Base-by-base conservation (phyloP, 2,797 vertebrate genomes). In the Scomberomorus guttatus region DNA sequence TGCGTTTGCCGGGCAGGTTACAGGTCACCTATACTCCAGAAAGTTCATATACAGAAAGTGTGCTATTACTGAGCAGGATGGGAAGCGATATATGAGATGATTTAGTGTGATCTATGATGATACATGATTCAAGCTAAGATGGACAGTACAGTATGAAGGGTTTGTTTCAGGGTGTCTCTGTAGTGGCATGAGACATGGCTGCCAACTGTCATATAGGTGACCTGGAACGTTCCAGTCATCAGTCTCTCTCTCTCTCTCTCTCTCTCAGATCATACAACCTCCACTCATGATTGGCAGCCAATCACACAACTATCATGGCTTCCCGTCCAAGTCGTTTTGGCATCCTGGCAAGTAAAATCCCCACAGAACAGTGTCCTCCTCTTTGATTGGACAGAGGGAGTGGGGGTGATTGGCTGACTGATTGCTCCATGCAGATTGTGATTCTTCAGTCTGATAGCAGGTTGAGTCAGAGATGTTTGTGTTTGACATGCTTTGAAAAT, bases 341-440 rank as follows among this genome's bases (percentile, higher is more conserved):
- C 82, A 83, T 92, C 77, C 82, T 56, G 67, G 79, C 20, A 15
- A 62, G 56, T 51, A 37, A 78, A 58, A 34, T 54, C 70, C 68
- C 68, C 75, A 63, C 77, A 55, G 63, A 73, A 70, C 72, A 34
- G 42, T 1, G 51, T 79, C 77, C 56, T 88, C 84, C 60, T 79
- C 82, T 86, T 59, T 61, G 81, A 89, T 76, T 75, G 82, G 89
- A 82, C 61, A 71, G 84, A 81, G 82, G 73, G 78, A 71, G 73
- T 29, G 55, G 80, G 67, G 52, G 18, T 74, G 79, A 85, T 85
- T 72, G 84, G 76, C 68, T 75, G 85, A 88, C 73, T 86, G 91
- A 90, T 91, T 92, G 92, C 93, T 95, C 93, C 95, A 97, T 97
- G 96, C 97, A 96, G 92, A 93, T 91, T 92, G 94, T 86, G 92